Percentiles rank a stretch among this genome's conserved stretches.
Evolutionary conservation across 1,140 invertebrate species (phyloP).

Genomic region (Drosophila nigromelanica): DNA sequence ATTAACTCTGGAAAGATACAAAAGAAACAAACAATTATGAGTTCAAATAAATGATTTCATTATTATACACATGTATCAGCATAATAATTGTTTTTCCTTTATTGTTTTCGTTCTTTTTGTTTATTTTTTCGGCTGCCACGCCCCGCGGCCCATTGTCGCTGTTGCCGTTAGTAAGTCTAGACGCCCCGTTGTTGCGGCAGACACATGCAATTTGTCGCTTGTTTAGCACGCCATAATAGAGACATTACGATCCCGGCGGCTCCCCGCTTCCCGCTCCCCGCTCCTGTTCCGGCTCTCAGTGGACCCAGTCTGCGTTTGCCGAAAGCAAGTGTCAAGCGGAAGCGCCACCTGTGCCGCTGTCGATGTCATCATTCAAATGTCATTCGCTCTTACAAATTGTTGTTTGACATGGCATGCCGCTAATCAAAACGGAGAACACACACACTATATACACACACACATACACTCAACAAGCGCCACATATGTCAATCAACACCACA

Average conservation of each 20-base stretch:
- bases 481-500: slow-evolving; percentile 34
- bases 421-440: slow-evolving; percentile 72
- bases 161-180: slow-evolving; percentile 14
- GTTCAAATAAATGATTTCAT: slow-evolving; percentile 3
- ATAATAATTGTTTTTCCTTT: slow-evolving; percentile 10
- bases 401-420: slow-evolving; percentile 80
- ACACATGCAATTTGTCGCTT: slow-evolving; percentile 69
- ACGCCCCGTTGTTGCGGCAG: slow-evolving; percentile 25
- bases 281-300: neutral
- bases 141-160: no score
- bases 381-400: slow-evolving; percentile 69
- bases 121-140: slow-evolving; percentile 17
- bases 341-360: slow-evolving; percentile 66
- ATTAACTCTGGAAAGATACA: slow-evolving; percentile 12
- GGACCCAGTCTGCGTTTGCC: slow-evolving; percentile 16
- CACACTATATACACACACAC: slow-evolving; percentile 15
- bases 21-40: neutral
- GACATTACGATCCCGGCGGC: slow-evolving; percentile 39
- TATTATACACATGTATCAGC: slow-evolving; percentile 8
- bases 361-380: slow-evolving; percentile 79
- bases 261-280: neutral
- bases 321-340: slow-evolving; percentile 61
- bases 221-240: slow-evolving; percentile 76
- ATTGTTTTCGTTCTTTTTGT: neutral
- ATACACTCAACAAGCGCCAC: slow-evolving; percentile 16